A percentile compares a stretch with the other conserved stretches of the same genome.
These are phyloP conservation scores for Cistogaster globosa DNA, from an alignment of 2,888 invertebrate species.

Conservation along the genomic window DNA sequence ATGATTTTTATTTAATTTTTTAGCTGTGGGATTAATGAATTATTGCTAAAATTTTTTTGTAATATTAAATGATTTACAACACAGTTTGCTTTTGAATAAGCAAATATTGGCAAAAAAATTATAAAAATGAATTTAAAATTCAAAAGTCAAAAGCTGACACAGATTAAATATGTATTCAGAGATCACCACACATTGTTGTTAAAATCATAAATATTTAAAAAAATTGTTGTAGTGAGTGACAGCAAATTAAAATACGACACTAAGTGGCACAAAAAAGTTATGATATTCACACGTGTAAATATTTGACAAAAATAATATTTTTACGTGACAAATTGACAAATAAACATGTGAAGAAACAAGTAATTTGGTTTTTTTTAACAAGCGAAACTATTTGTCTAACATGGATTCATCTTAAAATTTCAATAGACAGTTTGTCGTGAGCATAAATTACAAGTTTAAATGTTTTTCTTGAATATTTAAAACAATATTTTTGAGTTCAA, in stretches of 20 bases:
- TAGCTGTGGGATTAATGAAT: too few relatives aligned
- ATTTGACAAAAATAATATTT: neutral
- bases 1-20: too few relatives aligned
- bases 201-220: conserved; percentile 14
- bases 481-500: neutral
- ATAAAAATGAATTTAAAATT: neutral
- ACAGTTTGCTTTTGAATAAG: too few relatives aligned
- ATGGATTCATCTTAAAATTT: conserved; percentile 1
- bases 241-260: neutral
- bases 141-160: neutral
- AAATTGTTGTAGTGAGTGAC: conserved; percentile 5
- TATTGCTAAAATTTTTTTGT: too few relatives aligned
- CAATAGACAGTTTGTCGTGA: neutral
- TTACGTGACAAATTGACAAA: neutral
- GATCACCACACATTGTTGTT: conserved; percentile 6
- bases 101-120: too few relatives aligned
- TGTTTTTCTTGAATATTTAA: neutral
- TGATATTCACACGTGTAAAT: neutral
- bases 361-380: neutral
- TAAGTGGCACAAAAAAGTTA: neutral
- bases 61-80: too few relatives aligned
- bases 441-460: neutral
- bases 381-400: neutral
- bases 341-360: neutral
- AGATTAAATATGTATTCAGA: neutral